phyloP scores from a whole-genome alignment of 2,888 invertebrate genomes.

The Brenthis hecate region DNA sequence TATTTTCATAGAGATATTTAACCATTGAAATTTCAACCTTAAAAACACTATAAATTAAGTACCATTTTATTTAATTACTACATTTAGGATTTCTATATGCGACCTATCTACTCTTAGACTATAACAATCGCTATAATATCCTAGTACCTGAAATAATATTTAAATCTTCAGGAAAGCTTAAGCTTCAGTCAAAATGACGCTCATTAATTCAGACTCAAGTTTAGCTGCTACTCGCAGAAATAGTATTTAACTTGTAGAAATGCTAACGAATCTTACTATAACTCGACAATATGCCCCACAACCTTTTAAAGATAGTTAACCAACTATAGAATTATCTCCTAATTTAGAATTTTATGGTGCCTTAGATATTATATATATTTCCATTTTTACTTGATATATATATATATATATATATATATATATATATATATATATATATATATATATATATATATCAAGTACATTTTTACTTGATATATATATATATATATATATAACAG shows the following conservation, averaged over 20 bases:
- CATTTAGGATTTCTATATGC: too few relatives aligned
- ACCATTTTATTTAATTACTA: too few relatives aligned
- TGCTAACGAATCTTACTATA: constrained; percentile 17
- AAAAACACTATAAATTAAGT: too few relatives aligned
- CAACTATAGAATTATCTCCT: background rate
- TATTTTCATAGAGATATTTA: too few relatives aligned
- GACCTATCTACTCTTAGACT: too few relatives aligned
- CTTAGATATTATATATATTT: too few relatives aligned
- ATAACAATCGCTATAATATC: background rate
- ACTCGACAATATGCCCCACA: constrained; percentile 1
- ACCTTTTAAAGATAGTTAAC: constrained; percentile 1
- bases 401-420: too few relatives aligned
- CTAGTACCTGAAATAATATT: constrained; percentile 17
- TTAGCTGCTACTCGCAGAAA: constrained; percentile 8
- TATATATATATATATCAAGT: background rate
- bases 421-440: background rate
- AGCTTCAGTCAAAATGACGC: constrained; percentile 17
- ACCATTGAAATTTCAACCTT: too few relatives aligned
- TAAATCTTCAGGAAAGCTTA: constrained; percentile 9
- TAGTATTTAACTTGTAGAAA: constrained; percentile 21
- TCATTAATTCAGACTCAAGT: constrained; percentile 17
- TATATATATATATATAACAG: background rate
- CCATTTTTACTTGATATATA: too few relatives aligned
- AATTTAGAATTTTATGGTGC: background rate
- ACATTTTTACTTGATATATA: too few relatives aligned